Evolutionary conservation across 1,140 invertebrate species (phyloP).

Genomic region (Drosophila takahashii): DNA sequence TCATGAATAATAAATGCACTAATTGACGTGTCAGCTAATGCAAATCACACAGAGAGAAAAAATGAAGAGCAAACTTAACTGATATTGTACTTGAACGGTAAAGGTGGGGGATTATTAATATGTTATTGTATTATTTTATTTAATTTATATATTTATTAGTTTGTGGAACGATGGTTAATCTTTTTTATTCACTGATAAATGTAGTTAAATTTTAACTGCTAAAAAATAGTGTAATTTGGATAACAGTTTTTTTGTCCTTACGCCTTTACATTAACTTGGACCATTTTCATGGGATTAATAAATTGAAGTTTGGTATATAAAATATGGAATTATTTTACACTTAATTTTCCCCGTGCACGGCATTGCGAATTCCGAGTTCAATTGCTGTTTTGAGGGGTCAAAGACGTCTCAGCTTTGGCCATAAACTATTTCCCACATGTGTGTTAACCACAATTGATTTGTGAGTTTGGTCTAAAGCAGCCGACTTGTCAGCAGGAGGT

Average conservation of each 20-base stretch:
- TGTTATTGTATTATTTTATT: too few species aligned
- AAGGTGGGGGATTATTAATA: too few species aligned
- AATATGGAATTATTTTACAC: not conserved
- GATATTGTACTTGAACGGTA: too few species aligned
- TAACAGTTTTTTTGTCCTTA: too few species aligned
- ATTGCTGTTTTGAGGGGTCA: slow-evolving; percentile 53
- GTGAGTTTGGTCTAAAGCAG: slow-evolving; percentile 12
- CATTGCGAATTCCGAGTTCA: slow-evolving; percentile 40
- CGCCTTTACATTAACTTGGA: too few species aligned
- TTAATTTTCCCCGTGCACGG: slow-evolving; percentile 16
- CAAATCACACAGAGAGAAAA: slow-evolving; percentile 21
- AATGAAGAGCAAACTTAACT: not conserved
- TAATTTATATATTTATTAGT: too few species aligned
- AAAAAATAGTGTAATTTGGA: too few species aligned
- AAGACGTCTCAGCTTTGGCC: slow-evolving; percentile 44
- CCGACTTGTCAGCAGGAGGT: slow-evolving; percentile 32
- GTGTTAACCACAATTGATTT: slow-evolving; percentile 44
- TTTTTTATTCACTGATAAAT: too few species aligned
- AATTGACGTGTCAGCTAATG: slow-evolving; percentile 66
- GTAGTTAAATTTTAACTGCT: too few species aligned
- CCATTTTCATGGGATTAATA: too few species aligned
- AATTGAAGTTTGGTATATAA: too few species aligned
- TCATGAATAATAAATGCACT: slow-evolving; percentile 59
- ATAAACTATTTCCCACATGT: slow-evolving; percentile 60
- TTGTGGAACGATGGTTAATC: too few species aligned